A percentile compares a stretch with the other conserved stretches of the same genome.
phyloP scores from a whole-genome alignment of 92 coral and sea anemone genomes.

The Palythoa grandis region DNA sequence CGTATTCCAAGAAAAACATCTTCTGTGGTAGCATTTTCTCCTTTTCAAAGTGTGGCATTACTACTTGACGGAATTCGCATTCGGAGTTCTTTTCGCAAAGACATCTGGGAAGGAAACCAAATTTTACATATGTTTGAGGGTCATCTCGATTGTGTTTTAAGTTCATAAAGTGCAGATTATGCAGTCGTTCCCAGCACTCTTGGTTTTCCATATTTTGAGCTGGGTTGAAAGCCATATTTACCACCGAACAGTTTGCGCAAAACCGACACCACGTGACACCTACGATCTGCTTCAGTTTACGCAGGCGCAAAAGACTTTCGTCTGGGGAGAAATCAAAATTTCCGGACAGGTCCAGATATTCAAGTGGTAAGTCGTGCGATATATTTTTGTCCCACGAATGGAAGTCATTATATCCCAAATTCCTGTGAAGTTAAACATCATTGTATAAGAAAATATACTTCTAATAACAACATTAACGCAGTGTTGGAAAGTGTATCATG shows the following conservation, averaged over 20 bases:
- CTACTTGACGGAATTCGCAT: constrained; percentile 80
- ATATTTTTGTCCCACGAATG: constrained; percentile 62
- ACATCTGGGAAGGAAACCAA: constrained; percentile 68
- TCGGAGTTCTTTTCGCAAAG: constrained; percentile 76
- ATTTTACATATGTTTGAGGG: constrained; percentile 62
- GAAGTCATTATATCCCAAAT: constrained; percentile 61
- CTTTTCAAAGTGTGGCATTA: constrained; percentile 69
- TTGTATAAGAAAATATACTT: no score
- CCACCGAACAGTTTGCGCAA: constrained; percentile 69
- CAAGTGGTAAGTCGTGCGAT: constrained; percentile 58
- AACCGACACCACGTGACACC: constrained; percentile 84
- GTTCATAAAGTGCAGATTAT: constrained; percentile 51
- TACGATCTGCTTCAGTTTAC: constrained; percentile 63
- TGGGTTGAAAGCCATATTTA: constrained; percentile 52
- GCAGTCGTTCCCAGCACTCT: constrained; percentile 53
- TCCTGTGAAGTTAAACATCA: constrained; percentile 39
- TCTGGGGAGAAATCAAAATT: constrained; percentile 73
- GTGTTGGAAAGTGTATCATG: no score
- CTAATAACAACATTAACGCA: no score
- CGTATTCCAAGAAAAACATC: constrained; percentile 68
- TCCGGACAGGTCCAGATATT: constrained; percentile 63
- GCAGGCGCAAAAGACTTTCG: constrained; percentile 62
- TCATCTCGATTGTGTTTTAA: constrained; percentile 49
- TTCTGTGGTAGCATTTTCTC: constrained; percentile 64
- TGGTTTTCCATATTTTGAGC: constrained; percentile 52